Base-by-base conservation (phyloP, 2,888 invertebrate species). In the Tetranychus piercei region DNA sequence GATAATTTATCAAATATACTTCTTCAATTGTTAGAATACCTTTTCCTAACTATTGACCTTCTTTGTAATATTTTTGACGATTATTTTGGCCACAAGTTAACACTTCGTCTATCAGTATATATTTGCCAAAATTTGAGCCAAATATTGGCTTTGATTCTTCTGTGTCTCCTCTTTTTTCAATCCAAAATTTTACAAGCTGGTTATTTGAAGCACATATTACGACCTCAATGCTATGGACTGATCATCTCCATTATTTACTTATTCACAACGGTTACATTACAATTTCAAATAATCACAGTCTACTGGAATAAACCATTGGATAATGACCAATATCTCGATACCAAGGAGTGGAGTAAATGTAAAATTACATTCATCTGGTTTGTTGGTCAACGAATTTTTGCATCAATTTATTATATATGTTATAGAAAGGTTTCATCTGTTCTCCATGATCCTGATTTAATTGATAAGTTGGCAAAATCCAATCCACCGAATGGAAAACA, bases 41-140 rank as follows among this genome's bases (percentile, higher is more conserved):
- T 69, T 11, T 69, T 69, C 22, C 22, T 69, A 69, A 69, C 22
- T 11, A 23, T 69, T 1, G 69, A 69, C 11, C 20, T 69, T 11
- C 18, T 69, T 5, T 69, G 69, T 22, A 69, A 69, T 22, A 69
- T 69, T 69, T 69, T 69, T 20, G 69, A 69, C 20, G 69, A 69
- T 23, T 22, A 69, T 9, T 23, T 69, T n/a, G 69, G 69, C 1
- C 20, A 69, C 34, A 69, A 69, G 11, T 23, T 69, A 11, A 69
- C 20, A 9, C 11, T 23, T 11, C 69, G 69, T 5, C 22, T 69
- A 9, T 23, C 69, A 11, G 69, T 69, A 1, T 69, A 69, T 22
- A 69, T 69, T 20, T 18, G 20, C 9, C 69, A 69, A 69, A 22
- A 69, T 69, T 69, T 69, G 69, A 20, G 69, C 9, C 69, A 69